Percentiles rank a stretch among this genome's conserved stretches.
Conservation (phyloP, 1,140 invertebrate species). For the Propsilocerus akamusi region DNA sequence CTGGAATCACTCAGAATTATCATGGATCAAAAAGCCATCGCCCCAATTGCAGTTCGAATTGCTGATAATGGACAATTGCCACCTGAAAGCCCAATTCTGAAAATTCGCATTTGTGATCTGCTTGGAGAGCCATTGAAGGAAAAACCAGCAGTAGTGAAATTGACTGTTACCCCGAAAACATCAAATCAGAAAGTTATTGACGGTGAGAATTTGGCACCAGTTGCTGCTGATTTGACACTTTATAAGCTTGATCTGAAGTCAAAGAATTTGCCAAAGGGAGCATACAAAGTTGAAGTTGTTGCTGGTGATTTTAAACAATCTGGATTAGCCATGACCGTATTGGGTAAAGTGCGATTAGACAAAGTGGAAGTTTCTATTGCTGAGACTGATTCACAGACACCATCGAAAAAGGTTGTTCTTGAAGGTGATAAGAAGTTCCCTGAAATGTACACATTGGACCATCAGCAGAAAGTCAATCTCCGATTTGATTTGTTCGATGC, state of each 20-base stretch:
- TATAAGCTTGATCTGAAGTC: conserved; percentile 66
- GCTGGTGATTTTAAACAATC: conserved; percentile 20
- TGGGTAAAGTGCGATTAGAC: conserved; percentile 53
- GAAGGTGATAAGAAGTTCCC: conserved; percentile 48
- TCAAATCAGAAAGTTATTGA: conserved; percentile 10
- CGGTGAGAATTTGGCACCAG: conserved; percentile 9
- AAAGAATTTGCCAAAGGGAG: conserved; percentile 58
- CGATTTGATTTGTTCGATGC: conserved; percentile 66
- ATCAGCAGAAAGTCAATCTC: conserved; percentile 72
- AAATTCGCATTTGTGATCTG: conserved; percentile 64
- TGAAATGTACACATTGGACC: conserved; percentile 58
- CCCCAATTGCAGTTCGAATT: conserved; percentile 59
- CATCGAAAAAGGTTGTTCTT: conserved; percentile 57
- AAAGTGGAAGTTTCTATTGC: conserved; percentile 73
- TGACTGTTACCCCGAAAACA: conserved; percentile 16
- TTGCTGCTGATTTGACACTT: conserved; percentile 35
- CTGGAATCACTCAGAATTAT: conserved; percentile 52
- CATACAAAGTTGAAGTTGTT: conserved; percentile 63
- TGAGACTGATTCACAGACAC: conserved; percentile 72
- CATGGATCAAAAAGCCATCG: conserved; percentile 31
- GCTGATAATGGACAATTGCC: conserved; percentile 54
- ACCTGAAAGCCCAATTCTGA: conserved; percentile 45
- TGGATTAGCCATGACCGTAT: conserved; percentile 39
- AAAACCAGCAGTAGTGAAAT: conserved; percentile 12
- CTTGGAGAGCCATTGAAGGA: conserved; percentile 50